These are phyloP conservation scores for Pongo pygmaeus DNA, from an alignment of 2,113 vertebrate species.

Conservation along the genomic window DNA sequence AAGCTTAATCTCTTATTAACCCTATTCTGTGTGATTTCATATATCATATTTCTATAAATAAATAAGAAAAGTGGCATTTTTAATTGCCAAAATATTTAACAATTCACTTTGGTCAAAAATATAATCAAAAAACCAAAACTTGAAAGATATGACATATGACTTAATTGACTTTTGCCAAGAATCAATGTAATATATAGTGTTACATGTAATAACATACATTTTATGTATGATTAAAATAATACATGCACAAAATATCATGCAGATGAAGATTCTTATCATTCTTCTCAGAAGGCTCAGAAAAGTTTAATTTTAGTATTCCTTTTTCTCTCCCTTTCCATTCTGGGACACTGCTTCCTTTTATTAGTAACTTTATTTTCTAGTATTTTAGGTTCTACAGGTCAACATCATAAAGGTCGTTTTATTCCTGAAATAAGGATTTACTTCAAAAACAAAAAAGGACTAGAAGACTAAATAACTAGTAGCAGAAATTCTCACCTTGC, in stretches of 20 bases:
- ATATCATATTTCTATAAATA: background rate
- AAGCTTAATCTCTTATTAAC: background rate
- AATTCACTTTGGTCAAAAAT: background rate
- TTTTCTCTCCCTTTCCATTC: background rate
- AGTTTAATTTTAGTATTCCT: background rate
- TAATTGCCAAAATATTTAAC: background rate
- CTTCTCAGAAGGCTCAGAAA: background rate
- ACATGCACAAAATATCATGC: background rate
- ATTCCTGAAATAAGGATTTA: background rate
- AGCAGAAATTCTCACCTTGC: background rate
- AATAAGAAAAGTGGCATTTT: background rate
- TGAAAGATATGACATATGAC: background rate
- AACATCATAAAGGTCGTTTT: background rate
- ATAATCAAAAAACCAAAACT: background rate
- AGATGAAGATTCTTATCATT: background rate
- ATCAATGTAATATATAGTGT: background rate
- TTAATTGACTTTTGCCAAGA: background rate
- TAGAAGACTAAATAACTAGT: background rate
- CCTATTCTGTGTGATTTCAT: background rate
- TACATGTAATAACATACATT: background rate
- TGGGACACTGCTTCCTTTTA: background rate
- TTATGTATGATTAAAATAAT: background rate
- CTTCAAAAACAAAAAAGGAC: background rate
- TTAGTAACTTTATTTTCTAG: background rate
- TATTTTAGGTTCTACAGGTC: background rate